phyloP scores from a whole-genome alignment of 2,113 vertebrate species.

The Danio rerio region GRCz12tu NC_133182.1:32754501-32755000 shows the following conservation, averaged over 20 bases:
- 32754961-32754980: conserved; percentile 3
- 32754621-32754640: neutral
- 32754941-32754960: conserved; percentile 38
- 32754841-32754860: conserved; percentile 72
- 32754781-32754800: neutral
- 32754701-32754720: neutral
- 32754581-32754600: neutral
- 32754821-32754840: conserved; percentile 64
- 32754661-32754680: neutral
- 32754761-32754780: neutral
- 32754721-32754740: neutral
- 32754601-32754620: neutral
- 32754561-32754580: neutral
- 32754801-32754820: conserved; percentile 45
- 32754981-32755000: conserved; percentile 41
- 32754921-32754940: conserved; percentile 31
- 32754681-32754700: neutral
- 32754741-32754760: neutral
- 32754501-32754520: neutral
- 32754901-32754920: conserved; percentile 55
- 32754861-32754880: conserved; percentile 66
- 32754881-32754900: conserved; percentile 64
- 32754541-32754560: neutral
- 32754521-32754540: neutral
- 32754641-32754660: neutral